phyloP scores from a whole-genome alignment of 2,113 vertebrate species.

The Lutjanus erythropterus region DNA sequence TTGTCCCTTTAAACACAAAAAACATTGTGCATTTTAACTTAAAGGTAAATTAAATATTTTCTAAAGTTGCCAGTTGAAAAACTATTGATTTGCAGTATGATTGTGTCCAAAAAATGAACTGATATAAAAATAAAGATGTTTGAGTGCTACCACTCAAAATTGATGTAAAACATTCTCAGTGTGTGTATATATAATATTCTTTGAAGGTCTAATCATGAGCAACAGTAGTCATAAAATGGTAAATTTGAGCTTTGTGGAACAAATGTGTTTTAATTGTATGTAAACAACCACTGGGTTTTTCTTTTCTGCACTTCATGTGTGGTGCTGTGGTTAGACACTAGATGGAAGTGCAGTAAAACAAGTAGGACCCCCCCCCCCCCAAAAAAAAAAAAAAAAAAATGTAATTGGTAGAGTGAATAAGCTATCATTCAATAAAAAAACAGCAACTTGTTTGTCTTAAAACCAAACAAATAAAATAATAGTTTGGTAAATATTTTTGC shows the following conservation, averaged over 20 bases:
- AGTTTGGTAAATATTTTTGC: background rate
- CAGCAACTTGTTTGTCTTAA: background rate
- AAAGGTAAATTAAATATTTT: constrained; percentile 55
- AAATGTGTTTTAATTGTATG: background rate
- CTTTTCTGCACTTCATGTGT: background rate
- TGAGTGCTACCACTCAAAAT: constrained; percentile 56
- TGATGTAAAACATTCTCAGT: constrained; percentile 26
- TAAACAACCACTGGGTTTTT: background rate
- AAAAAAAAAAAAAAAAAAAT: too few relatives aligned
- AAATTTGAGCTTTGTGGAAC: background rate
- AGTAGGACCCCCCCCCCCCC: too few relatives aligned
- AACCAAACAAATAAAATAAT: background rate
- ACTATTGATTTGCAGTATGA: constrained; percentile 64
- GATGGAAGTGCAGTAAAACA: background rate
- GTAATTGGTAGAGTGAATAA: background rate
- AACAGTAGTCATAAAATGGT: constrained; percentile 3
- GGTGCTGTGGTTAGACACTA: constrained; percentile 10
- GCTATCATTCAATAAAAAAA: background rate
- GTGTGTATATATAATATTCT: constrained; percentile 7
- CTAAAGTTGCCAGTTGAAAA: constrained; percentile 56
- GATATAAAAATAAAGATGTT: constrained; percentile 67
- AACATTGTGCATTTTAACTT: constrained; percentile 64
- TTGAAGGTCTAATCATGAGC: background rate
- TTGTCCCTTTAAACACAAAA: too few relatives aligned
- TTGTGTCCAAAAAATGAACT: constrained; percentile 48